Percentiles rank a stretch among this genome's conserved stretches.
Conservation (phyloP, 2,113 vertebrate genomes). For the Capreolus pygargus region DNA sequence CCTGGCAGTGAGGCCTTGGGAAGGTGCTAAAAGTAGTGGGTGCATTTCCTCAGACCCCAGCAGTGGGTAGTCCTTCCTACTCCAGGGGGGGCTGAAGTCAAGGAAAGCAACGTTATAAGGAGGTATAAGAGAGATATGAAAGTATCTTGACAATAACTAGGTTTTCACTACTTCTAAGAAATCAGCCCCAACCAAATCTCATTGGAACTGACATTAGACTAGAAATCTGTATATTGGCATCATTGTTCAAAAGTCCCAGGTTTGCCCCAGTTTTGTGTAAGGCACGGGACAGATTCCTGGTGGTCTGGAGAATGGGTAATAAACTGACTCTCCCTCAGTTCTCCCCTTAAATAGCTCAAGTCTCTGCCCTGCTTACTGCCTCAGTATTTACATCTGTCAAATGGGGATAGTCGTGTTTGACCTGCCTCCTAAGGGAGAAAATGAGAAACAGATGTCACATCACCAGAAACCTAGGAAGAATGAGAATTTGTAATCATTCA, state of each 20-base stretch:
- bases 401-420: neutral
- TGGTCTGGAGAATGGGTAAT: neutral
- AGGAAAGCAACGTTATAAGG: neutral
- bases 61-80: neutral
- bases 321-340: neutral
- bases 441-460: neutral
- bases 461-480: neutral
- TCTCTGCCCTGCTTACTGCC: neutral
- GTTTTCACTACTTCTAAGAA: slow-evolving; percentile 16
- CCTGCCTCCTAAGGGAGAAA: neutral
- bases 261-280: neutral
- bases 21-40: neutral
- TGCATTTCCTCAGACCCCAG: neutral
- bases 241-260: neutral
- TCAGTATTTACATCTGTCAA: neutral
- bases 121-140: neutral
- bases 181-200: neutral
- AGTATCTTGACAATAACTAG: slow-evolving; percentile 2
- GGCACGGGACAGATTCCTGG: neutral
- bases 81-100: neutral
- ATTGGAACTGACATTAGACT: neutral
- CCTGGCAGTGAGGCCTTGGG: accelerated
- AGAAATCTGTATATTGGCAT: neutral
- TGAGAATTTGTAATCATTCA: neutral
- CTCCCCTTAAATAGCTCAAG: neutral